These are phyloP conservation scores for Noctua comes DNA, from an alignment of 2,888 invertebrate species.

Conservation along the genomic window DNA sequence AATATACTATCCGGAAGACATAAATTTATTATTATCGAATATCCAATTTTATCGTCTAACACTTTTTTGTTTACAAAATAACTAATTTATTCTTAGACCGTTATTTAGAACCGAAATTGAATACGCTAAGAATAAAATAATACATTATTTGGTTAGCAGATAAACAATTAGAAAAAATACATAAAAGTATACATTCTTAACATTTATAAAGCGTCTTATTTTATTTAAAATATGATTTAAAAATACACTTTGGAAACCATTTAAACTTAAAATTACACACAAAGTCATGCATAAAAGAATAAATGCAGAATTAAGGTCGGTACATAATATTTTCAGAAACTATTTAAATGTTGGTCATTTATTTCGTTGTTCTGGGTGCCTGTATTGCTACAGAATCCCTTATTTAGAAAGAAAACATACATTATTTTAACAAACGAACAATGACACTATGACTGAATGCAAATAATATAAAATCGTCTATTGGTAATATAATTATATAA, in stretches of 20 bases:
- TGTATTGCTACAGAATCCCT: slow-evolving; percentile 25
- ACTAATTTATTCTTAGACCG: slow-evolving; percentile 52
- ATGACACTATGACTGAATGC: not conserved
- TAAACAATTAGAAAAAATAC: not conserved
- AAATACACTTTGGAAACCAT: not conserved
- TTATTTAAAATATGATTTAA: not conserved
- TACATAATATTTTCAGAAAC: slow-evolving; percentile 3
- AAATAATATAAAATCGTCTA: slow-evolving; percentile 52
- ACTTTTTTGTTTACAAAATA: slow-evolving; percentile 65
- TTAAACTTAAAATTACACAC: not conserved
- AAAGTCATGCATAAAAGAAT: not conserved
- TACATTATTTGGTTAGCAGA: not conserved
- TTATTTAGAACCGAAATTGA: slow-evolving; percentile 29
- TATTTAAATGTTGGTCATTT: slow-evolving; percentile 51
- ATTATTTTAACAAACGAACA: not conserved
- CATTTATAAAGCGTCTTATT: slow-evolving; percentile 29
- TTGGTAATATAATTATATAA: slow-evolving; percentile 58
- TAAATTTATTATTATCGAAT: slow-evolving; percentile 84
- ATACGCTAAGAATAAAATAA: slow-evolving; percentile 3
- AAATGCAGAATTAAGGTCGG: not conserved
- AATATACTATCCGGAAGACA: slow-evolving; percentile 89
- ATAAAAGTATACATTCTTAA: not conserved
- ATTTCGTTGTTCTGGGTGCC: slow-evolving; percentile 61
- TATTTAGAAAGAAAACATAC: slow-evolving; percentile 1
- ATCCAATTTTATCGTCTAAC: slow-evolving; percentile 75